Percentiles rank a stretch among this genome's conserved stretches.
Evolutionary conservation across 1,140 invertebrate genomes (phyloP).

Genomic region (Drosophila pseudoananassae): DNA sequence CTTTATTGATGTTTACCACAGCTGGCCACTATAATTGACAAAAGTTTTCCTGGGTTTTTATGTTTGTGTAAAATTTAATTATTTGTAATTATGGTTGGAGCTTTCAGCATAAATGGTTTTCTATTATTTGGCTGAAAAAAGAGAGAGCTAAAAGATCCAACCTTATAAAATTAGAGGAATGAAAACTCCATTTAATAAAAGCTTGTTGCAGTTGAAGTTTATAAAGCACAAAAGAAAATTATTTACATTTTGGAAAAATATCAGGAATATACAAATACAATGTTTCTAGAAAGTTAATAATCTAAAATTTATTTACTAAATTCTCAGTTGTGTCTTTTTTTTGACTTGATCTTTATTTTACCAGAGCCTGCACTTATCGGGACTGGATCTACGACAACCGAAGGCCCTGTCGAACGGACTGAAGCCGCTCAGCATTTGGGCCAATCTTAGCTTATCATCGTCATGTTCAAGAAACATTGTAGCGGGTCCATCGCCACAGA

Average conservation of each 20-base stretch:
- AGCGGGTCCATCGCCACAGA: constrained; percentile 36
- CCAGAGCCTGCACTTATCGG: constrained; percentile 59
- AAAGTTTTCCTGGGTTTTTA: constrained; percentile 59
- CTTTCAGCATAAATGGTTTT: neutral
- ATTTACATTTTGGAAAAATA: no score
- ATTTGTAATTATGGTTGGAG: constrained; percentile 4
- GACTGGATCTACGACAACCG: constrained; percentile 18
- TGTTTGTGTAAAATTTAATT: constrained; percentile 59
- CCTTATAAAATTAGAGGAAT: no score
- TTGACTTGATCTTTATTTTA: constrained; percentile 4
- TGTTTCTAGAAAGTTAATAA: neutral
- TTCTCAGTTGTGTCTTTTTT: neutral
- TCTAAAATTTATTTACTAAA: no score
- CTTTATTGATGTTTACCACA: constrained; percentile 74
- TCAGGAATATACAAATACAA: no score
- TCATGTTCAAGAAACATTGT: constrained; percentile 52
- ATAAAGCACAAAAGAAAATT: no score
- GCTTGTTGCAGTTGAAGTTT: no score
- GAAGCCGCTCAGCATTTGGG: constrained; percentile 53
- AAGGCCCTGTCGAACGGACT: constrained; percentile 40
- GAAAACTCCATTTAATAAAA: no score
- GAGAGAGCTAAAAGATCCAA: no score
- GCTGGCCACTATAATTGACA: constrained; percentile 56
- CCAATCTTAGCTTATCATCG: constrained; percentile 51
- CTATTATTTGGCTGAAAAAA: no score